phyloP scores from a whole-genome alignment of 2,113 vertebrate species.

The Gymnorhina tibicen region DNA sequence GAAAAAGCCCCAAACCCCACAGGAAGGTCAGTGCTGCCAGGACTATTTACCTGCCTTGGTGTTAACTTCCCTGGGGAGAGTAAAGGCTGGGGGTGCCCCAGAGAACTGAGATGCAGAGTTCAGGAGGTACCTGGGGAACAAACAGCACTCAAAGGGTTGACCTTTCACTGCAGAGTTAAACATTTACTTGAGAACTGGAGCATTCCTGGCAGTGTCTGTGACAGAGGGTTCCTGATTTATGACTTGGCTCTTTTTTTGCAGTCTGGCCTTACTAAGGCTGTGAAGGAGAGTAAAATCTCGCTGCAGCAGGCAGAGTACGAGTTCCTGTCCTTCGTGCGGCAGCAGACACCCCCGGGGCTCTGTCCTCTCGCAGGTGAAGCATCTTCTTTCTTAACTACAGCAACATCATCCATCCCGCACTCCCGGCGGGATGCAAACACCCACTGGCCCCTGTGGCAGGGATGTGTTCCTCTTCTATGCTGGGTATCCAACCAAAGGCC shows the following conservation, averaged over 20 bases:
- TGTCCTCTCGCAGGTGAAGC: slow-evolving; percentile 93
- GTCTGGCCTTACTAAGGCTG: slow-evolving; percentile 95
- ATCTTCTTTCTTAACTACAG: rapidly evolving
- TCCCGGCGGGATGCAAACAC: not conserved
- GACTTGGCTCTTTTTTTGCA: slow-evolving; percentile 66
- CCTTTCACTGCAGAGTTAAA: not conserved
- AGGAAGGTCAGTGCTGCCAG: not conserved
- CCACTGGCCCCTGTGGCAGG: not conserved
- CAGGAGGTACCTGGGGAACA: not conserved
- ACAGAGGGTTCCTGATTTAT: not conserved
- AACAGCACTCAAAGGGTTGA: rapidly evolving
- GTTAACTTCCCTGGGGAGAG: not conserved
- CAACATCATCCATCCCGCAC: not conserved
- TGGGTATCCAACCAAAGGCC: rapidly evolving
- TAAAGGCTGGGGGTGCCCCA: not conserved
- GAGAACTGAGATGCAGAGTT: not conserved
- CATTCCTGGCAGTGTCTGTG: not conserved
- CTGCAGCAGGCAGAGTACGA: slow-evolving; percentile 92
- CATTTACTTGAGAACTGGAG: not conserved
- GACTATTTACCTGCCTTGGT: not conserved
- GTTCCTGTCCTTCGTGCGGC: slow-evolving; percentile 92
- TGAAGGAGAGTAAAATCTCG: slow-evolving; percentile 86
- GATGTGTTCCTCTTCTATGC: not conserved
- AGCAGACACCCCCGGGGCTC: slow-evolving; percentile 90
- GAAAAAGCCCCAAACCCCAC: not conserved